A percentile compares a stretch with the other conserved stretches of the same genome.
Conservation (phyloP, 2,797 vertebrate species). For the Chromis chromis region DNA sequence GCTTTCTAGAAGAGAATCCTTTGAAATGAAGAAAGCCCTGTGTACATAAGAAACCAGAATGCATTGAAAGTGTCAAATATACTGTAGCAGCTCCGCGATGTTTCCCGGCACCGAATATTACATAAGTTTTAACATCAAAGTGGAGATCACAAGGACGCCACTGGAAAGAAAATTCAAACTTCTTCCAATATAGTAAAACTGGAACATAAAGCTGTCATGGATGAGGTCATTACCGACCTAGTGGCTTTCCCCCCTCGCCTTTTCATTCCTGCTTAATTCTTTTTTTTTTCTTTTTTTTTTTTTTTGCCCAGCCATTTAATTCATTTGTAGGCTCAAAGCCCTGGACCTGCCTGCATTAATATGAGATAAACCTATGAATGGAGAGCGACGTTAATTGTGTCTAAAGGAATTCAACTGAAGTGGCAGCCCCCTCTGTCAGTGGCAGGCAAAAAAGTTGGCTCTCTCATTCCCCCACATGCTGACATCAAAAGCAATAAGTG, state of each 20-base stretch:
- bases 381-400: slow-evolving; percentile 68
- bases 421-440: slow-evolving; percentile 63
- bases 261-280: slow-evolving; percentile 26
- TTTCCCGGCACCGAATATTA: slow-evolving; percentile 19
- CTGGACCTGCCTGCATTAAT: slow-evolving; percentile 54
- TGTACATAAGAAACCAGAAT: slow-evolving; percentile 15
- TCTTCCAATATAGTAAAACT: slow-evolving; percentile 9
- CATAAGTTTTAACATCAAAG: slow-evolving; percentile 37
- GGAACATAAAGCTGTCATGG: not conserved
- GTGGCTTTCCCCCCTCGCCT: not conserved
- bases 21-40: slow-evolving; percentile 33
- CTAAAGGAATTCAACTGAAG: slow-evolving; percentile 68
- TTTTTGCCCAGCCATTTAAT: slow-evolving; percentile 43
- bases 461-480: slow-evolving; percentile 56
- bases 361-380: slow-evolving; percentile 67
- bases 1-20: slow-evolving; percentile 31
- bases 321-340: slow-evolving; percentile 63
- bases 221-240: slow-evolving; percentile 27
- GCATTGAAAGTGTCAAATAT: slow-evolving; percentile 19
- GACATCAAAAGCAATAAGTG: slow-evolving; percentile 76
- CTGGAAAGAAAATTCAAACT: slow-evolving; percentile 1
- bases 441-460: slow-evolving; percentile 53
- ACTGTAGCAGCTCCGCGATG: not conserved
- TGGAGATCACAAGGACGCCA: slow-evolving; percentile 2
- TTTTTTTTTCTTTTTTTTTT: slow-evolving; percentile 13